Evolutionary conservation across 2,888 invertebrate genomes (phyloP).

Genomic region (Fabriciana adippe): DNA sequence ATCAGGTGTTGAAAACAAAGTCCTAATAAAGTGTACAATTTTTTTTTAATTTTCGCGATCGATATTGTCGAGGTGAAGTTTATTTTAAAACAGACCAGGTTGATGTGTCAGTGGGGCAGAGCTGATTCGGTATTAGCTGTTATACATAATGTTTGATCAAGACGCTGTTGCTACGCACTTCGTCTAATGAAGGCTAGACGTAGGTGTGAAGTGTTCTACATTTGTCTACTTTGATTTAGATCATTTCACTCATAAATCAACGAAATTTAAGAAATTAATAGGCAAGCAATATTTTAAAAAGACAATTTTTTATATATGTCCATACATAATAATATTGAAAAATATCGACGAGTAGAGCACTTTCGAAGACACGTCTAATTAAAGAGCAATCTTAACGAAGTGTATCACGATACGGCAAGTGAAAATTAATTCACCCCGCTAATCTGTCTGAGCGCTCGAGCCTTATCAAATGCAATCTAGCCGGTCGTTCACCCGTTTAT

Average conservation of each 20-base stretch:
- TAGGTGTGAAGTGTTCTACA: conserved; percentile 32
- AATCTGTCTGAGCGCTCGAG: conserved; percentile 45
- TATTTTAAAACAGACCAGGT: conserved; percentile 51
- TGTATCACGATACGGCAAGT: conserved; percentile 42
- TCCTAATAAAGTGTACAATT: conserved; percentile 1
- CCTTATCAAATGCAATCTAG: conserved; percentile 52
- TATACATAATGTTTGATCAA: conserved; percentile 26
- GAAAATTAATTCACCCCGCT: conserved; percentile 49
- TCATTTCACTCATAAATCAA: conserved; percentile 14
- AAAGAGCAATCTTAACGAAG: conserved; percentile 55
- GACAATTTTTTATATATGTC: background rate
- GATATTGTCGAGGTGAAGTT: conserved; percentile 1
- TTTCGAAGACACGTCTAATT: conserved; percentile 40
- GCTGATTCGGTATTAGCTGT: conserved; percentile 51
- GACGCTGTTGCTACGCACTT: conserved; percentile 40
- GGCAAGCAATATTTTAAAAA: too few species aligned
- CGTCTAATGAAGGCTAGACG: conserved; percentile 33
- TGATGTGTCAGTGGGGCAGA: conserved; percentile 52
- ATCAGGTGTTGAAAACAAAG: conserved; percentile 54
- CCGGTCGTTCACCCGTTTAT: conserved; percentile 46
- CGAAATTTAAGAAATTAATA: background rate
- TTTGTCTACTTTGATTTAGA: conserved; percentile 4
- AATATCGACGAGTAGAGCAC: conserved; percentile 19
- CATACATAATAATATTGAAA: conserved; percentile 4
- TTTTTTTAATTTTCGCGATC: conserved; percentile 12